Conservation (phyloP, 2,797 vertebrate species). For the Phyllotis vaccarum region DNA sequence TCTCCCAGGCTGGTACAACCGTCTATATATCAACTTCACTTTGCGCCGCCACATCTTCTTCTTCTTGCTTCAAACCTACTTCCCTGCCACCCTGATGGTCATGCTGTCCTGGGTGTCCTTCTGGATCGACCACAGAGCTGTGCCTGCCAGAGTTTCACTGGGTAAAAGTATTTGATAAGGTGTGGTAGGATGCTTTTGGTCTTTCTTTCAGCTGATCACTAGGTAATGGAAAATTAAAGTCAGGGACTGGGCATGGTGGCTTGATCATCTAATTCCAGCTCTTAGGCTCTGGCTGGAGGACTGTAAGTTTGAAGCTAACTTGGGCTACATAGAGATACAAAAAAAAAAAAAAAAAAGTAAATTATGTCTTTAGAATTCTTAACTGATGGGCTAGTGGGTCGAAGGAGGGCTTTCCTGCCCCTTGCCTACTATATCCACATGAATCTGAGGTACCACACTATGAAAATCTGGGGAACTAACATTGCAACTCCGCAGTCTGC, state of each 20-base stretch:
- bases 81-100: constrained; percentile 96
- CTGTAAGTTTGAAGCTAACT: neutral
- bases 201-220: neutral
- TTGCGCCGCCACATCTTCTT: constrained; percentile 97
- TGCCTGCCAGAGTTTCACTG: constrained; percentile 96
- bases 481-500: neutral
- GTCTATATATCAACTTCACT: constrained; percentile 97
- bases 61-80: constrained; percentile 98
- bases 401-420: neutral
- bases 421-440: neutral
- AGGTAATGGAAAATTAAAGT: neutral
- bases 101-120: constrained; percentile 99
- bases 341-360: neutral
- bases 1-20: constrained; percentile 96
- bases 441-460: neutral
- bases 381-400: neutral
- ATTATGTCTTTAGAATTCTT: neutral
- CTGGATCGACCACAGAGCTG: constrained; percentile 96
- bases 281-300: neutral
- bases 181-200: neutral
- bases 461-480: neutral
- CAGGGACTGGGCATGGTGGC: neutral
- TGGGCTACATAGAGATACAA: neutral
- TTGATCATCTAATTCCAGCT: neutral
- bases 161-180: constrained; percentile 88